Percentiles rank a stretch among this genome's conserved stretches.
These are phyloP conservation scores for Mnemiopsis leidyi DNA, from an alignment of 37 sponge, comb jelly and placozoan species.

Conservation along the genomic window DNA sequence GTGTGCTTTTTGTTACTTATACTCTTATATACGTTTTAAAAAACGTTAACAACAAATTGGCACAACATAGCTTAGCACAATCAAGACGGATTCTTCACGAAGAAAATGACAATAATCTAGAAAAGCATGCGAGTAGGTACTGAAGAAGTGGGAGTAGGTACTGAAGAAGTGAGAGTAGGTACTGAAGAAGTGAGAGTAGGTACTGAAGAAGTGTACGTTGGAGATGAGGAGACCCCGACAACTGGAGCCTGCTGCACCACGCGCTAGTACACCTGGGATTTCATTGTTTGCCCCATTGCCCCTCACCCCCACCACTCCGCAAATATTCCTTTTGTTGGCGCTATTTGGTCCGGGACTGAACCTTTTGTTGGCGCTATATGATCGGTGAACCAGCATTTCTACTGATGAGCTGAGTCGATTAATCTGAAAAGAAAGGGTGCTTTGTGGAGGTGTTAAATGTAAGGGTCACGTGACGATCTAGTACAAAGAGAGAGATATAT, in stretches of 20 bases:
- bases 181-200: background rate
- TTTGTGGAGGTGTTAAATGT: background rate
- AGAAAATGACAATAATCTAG: too few species aligned
- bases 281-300: background rate
- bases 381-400: background rate
- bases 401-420: background rate
- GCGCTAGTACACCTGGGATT: background rate
- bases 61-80: too few species aligned
- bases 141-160: background rate
- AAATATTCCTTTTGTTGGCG: too few species aligned
- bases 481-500: too few species aligned
- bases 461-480: background rate
- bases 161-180: background rate
- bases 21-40: too few species aligned
- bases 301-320: too few species aligned
- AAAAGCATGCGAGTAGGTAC: too few species aligned
- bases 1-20: too few species aligned
- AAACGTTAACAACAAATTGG: too few species aligned
- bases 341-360: background rate
- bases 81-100: too few species aligned
- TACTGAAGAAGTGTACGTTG: background rate
- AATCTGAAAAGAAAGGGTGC: background rate
- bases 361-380: background rate
- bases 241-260: too few species aligned
- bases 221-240: too few species aligned